phyloP scores from a whole-genome alignment of 2,888 invertebrate species.

The Yponomeuta malinellus region DNA sequence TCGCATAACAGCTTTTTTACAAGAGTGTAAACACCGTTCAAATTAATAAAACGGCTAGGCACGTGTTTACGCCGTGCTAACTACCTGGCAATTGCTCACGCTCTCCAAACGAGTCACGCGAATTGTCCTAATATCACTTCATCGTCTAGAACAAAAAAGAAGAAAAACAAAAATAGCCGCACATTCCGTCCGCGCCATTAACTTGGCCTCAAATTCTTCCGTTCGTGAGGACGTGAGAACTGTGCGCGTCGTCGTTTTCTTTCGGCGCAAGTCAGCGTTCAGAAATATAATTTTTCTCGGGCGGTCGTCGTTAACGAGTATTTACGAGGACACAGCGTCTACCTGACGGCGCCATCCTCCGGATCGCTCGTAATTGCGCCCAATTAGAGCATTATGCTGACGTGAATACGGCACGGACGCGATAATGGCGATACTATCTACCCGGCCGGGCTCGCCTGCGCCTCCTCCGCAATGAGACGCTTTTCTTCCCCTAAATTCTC shows the following conservation, averaged over 20 bases:
- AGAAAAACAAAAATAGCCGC: slow-evolving; percentile 34
- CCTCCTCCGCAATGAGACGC: slow-evolving; percentile 10
- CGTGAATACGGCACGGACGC: slow-evolving; percentile 69
- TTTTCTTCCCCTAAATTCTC: slow-evolving; percentile 55
- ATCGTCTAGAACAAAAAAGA: slow-evolving; percentile 32
- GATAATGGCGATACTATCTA: slow-evolving; percentile 70
- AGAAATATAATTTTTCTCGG: slow-evolving; percentile 70
- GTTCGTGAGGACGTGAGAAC: slow-evolving; percentile 56
- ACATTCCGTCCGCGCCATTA: slow-evolving; percentile 52
- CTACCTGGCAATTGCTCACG: slow-evolving; percentile 8
- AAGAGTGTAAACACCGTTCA: slow-evolving; percentile 11
- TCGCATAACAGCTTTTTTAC: slow-evolving; percentile 4
- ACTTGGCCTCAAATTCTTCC: slow-evolving; percentile 55
- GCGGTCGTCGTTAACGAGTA: slow-evolving; percentile 68
- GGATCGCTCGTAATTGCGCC: slow-evolving; percentile 69
- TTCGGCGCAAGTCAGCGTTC: slow-evolving; percentile 51
- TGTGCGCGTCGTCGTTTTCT: slow-evolving; percentile 50
- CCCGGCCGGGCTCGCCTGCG: slow-evolving; percentile 22
- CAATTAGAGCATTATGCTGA: slow-evolving; percentile 75
- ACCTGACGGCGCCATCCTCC: slow-evolving; percentile 67
- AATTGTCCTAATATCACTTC: slow-evolving; percentile 48
- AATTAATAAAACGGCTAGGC: slow-evolving; percentile 9
- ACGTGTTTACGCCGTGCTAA: slow-evolving; percentile 7
- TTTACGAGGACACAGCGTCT: slow-evolving; percentile 69
- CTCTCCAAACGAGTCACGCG: slow-evolving; percentile 29